Evolutionary conservation across 2,797 vertebrate genomes (phyloP).

Genomic region (Echeneis naucrates): DNA sequence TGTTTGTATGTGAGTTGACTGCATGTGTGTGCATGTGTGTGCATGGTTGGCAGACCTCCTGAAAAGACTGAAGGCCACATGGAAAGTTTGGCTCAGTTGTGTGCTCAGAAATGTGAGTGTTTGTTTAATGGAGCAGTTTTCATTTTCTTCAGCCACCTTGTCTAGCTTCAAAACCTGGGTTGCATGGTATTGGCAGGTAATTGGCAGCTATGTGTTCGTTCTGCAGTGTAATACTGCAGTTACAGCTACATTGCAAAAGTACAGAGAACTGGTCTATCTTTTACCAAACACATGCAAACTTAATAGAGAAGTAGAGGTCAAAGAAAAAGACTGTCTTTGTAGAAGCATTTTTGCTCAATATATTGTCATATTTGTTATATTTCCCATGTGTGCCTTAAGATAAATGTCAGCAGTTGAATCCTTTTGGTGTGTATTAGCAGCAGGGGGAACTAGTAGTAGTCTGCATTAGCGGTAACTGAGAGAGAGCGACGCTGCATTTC

Average conservation of each 20-base stretch:
- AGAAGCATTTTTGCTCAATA: background rate
- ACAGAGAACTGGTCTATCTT: background rate
- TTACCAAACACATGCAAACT: background rate
- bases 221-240: background rate
- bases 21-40: slow-evolving; percentile 12
- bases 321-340: background rate
- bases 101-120: slow-evolving; percentile 34
- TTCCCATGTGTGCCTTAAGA: background rate
- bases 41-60: slow-evolving; percentile 48
- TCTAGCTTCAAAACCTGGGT: background rate
- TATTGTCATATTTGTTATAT: background rate
- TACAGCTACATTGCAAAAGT: background rate
- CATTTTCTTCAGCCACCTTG: slow-evolving; percentile 1
- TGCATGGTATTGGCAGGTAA: background rate
- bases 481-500: background rate
- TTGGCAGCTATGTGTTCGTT: background rate
- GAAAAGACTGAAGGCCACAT: slow-evolving; percentile 60
- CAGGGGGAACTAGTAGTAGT: background rate
- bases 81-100: slow-evolving; percentile 66
- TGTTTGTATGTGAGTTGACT: slow-evolving; percentile 21
- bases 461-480: background rate
- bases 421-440: background rate
- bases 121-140: slow-evolving; percentile 23
- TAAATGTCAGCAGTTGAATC: background rate
- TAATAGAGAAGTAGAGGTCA: background rate